These are phyloP conservation scores for Ammodytes marinus DNA, from an alignment of 2,113 vertebrate genomes.

Conservation along the genomic window DNA sequence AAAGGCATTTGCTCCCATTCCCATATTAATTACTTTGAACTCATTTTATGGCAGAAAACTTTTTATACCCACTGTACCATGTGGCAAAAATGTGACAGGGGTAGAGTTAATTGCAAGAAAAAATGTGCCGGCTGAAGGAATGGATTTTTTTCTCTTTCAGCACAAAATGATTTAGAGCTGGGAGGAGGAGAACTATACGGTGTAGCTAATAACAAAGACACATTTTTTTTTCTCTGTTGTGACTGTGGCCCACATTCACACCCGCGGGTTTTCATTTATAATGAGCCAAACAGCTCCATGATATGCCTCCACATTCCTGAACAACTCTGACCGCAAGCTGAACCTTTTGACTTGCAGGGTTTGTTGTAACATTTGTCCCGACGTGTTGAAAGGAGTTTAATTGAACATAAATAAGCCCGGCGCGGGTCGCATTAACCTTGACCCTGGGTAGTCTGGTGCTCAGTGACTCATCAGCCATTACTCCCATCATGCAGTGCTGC, in stretches of 20 bases:
- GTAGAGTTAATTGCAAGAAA: conserved; percentile 30
- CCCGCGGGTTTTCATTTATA: conserved; percentile 13
- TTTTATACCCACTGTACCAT: neutral
- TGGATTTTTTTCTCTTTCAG: neutral
- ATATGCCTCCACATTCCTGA: conserved; percentile 21
- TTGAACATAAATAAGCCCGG: conserved; percentile 70
- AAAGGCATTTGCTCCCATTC: conserved; percentile 26
- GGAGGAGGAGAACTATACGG: neutral
- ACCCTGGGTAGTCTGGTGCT: conserved; percentile 57
- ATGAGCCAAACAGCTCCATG: neutral
- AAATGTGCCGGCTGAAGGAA: neutral
- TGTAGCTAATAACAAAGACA: conserved; percentile 13
- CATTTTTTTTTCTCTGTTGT: conserved; percentile 6
- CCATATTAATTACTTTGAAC: conserved; percentile 31
- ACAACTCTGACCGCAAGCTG: conserved; percentile 52
- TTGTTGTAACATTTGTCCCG: conserved; percentile 62
- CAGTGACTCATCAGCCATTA: conserved; percentile 60
- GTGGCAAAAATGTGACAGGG: conserved; percentile 1
- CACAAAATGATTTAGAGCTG: conserved; percentile 24
- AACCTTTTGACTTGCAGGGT: too few species aligned
- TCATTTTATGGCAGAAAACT: conserved; percentile 21
- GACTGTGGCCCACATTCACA: conserved; percentile 32
- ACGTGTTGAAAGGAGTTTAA: conserved; percentile 68
- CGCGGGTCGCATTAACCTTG: conserved; percentile 70
- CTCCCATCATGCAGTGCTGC: conserved; percentile 59